Conservation (phyloP, 2,113 vertebrate genomes). For the Mesembrinibis cayennensis region DNA sequence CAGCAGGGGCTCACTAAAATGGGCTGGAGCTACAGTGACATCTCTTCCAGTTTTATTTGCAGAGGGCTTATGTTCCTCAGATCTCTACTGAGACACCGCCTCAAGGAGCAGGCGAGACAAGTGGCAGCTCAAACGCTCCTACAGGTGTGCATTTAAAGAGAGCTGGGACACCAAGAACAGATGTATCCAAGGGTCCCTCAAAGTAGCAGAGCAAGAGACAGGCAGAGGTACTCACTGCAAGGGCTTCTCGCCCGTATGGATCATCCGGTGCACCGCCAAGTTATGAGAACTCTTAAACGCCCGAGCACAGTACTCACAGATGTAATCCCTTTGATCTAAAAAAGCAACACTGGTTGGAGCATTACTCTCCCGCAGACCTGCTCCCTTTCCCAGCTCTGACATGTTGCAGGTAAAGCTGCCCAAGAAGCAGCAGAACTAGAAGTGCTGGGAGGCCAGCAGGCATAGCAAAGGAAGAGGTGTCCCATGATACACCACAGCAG, state of each 20-base stretch:
- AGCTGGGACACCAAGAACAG: not conserved
- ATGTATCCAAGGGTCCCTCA: not conserved
- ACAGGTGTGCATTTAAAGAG: fast-evolving
- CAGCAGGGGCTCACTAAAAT: not conserved
- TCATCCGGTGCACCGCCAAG: constrained; percentile 97
- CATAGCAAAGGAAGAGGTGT: not conserved
- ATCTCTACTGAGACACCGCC: not conserved
- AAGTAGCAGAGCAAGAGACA: not conserved
- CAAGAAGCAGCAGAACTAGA: not conserved
- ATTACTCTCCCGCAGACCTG: not conserved
- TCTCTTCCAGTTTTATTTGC: not conserved
- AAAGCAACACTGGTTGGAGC: not conserved
- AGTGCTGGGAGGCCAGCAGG: not conserved
- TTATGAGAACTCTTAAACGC: constrained; percentile 99
- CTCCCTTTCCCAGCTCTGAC: not conserved
- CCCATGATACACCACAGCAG: not conserved
- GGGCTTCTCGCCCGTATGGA: constrained; percentile 97
- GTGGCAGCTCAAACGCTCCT: not conserved
- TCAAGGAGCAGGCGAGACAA: not conserved
- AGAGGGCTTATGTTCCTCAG: not conserved
- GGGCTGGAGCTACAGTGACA: not conserved
- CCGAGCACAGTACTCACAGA: constrained; percentile 97
- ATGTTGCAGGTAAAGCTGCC: not conserved
- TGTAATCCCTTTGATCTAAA: constrained; percentile 96
- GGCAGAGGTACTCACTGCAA: constrained; percentile 85